Evolutionary conservation across 2,888 invertebrate species (phyloP).

Genomic region (Blera fallax): DNA sequence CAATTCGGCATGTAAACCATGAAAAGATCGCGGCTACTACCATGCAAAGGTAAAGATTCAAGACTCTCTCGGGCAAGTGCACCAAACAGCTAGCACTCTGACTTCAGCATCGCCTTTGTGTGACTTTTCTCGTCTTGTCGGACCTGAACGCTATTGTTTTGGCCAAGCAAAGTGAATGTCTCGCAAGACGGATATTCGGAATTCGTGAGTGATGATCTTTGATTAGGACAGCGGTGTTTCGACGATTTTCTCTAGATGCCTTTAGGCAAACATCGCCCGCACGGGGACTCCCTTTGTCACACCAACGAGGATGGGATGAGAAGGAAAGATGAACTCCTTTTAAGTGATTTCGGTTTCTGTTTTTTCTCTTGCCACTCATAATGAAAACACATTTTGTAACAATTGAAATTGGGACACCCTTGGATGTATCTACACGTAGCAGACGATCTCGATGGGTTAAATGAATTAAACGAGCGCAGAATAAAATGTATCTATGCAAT

Average conservation of each 20-base stretch:
- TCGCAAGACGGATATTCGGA: constrained; percentile 58
- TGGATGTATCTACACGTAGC: constrained; percentile 48
- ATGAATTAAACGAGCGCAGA: constrained; percentile 69
- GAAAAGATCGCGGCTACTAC: constrained; percentile 25
- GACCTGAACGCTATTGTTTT: constrained; percentile 41
- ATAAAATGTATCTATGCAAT: constrained; percentile 62
- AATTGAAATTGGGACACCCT: constrained; percentile 72
- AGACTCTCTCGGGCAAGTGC: constrained; percentile 52
- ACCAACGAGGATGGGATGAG: constrained; percentile 38
- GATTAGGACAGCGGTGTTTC: constrained; percentile 60
- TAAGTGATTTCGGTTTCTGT: constrained; percentile 60
- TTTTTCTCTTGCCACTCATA: constrained; percentile 42
- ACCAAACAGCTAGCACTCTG: constrained; percentile 13
- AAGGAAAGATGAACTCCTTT: constrained; percentile 64
- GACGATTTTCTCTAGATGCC: constrained; percentile 13
- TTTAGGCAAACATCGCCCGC: constrained; percentile 6
- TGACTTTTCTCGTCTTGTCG: constrained; percentile 40
- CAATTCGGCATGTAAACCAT: constrained; percentile 39
- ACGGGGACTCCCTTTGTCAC: constrained; percentile 57
- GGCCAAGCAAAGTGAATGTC: constrained; percentile 45
- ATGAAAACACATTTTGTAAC: constrained; percentile 71
- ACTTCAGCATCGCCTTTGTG: constrained; percentile 38
- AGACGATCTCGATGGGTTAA: constrained; percentile 59
- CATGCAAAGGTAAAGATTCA: constrained; percentile 6
- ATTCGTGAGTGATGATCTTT: constrained; percentile 73